Conservation (phyloP, 2,888 invertebrate genomes). For the Eupithecia abbreviata region DNA sequence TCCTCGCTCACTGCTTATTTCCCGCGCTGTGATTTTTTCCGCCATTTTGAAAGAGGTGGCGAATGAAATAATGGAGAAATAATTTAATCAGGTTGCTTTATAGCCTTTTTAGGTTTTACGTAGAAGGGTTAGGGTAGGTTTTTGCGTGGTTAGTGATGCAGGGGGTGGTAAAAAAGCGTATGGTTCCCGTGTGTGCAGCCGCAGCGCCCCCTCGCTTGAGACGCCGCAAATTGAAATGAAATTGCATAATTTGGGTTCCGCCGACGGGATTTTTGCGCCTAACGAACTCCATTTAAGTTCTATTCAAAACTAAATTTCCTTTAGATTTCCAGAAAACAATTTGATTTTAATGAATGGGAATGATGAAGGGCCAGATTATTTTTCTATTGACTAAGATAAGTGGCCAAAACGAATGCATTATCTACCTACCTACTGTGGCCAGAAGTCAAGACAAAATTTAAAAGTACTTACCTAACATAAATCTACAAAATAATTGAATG, state of each 20-base stretch:
- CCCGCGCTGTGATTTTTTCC: slow-evolving; percentile 59
- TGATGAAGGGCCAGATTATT: background rate
- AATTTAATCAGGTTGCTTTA: slow-evolving; percentile 71
- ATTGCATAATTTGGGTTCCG: slow-evolving; percentile 76
- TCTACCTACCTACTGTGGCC: no score
- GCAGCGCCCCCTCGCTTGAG: slow-evolving; percentile 44
- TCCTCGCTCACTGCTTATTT: slow-evolving; percentile 39
- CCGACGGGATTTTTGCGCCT: slow-evolving; percentile 63
- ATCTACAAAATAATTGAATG: no score
- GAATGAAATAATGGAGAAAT: slow-evolving; percentile 82
- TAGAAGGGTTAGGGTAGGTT: slow-evolving; percentile 61
- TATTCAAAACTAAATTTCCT: slow-evolving; percentile 44
- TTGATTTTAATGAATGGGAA: background rate
- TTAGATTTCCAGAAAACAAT: background rate
- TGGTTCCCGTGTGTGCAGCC: slow-evolving; percentile 71
- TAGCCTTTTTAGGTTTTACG: slow-evolving; percentile 55
- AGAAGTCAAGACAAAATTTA: no score
- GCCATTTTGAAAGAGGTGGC: slow-evolving; percentile 82
- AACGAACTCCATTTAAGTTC: slow-evolving; percentile 71
- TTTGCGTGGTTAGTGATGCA: slow-evolving; percentile 49
- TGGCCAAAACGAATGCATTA: no score
- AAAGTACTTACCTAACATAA: no score
- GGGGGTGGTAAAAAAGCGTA: slow-evolving; percentile 72
- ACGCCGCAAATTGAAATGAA: slow-evolving; percentile 76
- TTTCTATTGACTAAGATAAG: background rate